phyloP scores from a whole-genome alignment of 2,888 invertebrate genomes.

The Brenthis ino region DNA sequence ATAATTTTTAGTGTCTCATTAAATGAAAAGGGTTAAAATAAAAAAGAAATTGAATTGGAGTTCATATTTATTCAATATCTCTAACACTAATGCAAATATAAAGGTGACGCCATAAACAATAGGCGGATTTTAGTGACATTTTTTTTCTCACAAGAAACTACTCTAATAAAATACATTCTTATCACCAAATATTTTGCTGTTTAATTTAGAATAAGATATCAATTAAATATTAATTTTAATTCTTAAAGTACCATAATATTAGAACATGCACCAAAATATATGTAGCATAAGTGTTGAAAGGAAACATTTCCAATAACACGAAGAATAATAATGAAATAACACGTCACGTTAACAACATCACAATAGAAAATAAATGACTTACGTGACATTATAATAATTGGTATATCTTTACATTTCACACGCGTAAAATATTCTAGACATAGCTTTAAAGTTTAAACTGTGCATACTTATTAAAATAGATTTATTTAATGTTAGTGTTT shows the following conservation, averaged over 20 bases:
- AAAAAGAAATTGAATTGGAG: conserved; percentile 6
- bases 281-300: background rate
- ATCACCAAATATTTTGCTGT: conserved; percentile 6
- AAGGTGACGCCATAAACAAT: conserved; percentile 36
- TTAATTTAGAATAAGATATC: conserved; percentile 12
- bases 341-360: conserved; percentile 1
- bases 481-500: conserved; percentile 10
- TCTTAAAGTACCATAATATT: conserved; percentile 1
- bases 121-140: conserved; percentile 39
- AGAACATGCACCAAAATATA: background rate
- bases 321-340: conserved; percentile 2
- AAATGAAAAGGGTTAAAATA: background rate
- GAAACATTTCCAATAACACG: background rate
- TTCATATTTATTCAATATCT: conserved; percentile 19
- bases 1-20: too few relatives aligned
- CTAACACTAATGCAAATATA: conserved; percentile 23
- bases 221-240: conserved; percentile 4
- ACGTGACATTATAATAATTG: background rate
- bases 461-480: conserved; percentile 8
- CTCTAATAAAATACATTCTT: conserved; percentile 2
- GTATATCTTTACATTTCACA: background rate
- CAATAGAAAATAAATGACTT: conserved; percentile 10
- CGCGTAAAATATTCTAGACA: conserved; percentile 4
- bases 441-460: background rate
- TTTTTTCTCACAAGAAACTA: conserved; percentile 27